Conservation (phyloP, 2,888 invertebrate species). For the Erebia epiphron region DNA sequence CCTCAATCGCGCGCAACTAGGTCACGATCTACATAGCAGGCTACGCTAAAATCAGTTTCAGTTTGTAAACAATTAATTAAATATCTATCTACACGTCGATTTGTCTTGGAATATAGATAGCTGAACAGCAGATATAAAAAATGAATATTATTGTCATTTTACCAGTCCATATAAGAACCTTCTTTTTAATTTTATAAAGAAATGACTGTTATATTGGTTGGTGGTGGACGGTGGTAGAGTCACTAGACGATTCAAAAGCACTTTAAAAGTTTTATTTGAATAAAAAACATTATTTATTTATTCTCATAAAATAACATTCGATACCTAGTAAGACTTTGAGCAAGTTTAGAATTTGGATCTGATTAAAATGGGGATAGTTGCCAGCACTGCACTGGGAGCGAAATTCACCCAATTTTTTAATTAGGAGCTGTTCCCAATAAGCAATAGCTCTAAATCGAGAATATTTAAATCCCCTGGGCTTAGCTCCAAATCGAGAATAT, state of each 20-base stretch:
- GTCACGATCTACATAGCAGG: conserved; percentile 77
- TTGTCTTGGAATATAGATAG: conserved; percentile 24
- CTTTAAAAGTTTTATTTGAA: too few species aligned
- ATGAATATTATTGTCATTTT: background rate
- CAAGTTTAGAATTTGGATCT: background rate
- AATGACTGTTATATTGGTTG: too few species aligned
- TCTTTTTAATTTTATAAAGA: too few species aligned
- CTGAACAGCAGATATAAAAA: background rate
- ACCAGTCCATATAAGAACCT: too few species aligned
- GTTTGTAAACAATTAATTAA: conserved; percentile 58
- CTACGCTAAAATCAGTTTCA: conserved; percentile 63
- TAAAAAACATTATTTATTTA: too few species aligned
- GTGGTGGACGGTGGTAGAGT: too few species aligned
- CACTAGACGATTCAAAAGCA: too few species aligned
- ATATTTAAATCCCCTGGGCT: too few species aligned
- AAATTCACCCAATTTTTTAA: background rate
- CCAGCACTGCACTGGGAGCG: background rate
- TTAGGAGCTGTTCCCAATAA: background rate
- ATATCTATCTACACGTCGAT: conserved; percentile 22
- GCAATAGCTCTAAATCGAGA: background rate
- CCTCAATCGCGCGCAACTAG: conserved; percentile 80
- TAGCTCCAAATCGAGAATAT: too few species aligned
- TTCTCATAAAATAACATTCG: background rate
- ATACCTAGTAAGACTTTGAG: background rate
- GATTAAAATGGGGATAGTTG: background rate